phyloP scores from a whole-genome alignment of 2,797 vertebrate species.

The Oophaga sylvatica region DNA sequence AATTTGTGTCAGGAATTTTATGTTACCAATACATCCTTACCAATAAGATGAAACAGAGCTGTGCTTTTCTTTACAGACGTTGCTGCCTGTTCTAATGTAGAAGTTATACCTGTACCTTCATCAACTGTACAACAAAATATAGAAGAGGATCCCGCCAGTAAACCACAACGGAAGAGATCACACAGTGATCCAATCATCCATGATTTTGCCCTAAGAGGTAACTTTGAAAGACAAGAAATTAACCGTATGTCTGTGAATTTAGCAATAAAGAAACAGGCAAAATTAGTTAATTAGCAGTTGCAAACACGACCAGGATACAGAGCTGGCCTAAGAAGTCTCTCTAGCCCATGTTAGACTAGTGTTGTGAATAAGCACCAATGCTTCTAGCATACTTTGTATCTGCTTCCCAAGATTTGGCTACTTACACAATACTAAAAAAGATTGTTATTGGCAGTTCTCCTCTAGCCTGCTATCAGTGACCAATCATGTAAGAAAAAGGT shows the following conservation, averaged over 20 bases:
- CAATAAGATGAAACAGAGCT: slow-evolving; percentile 50
- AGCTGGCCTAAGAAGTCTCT: no score
- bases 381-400: no score
- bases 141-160: slow-evolving; percentile 30
- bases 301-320: no score
- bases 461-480: no score
- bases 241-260: not conserved
- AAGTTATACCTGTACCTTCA: slow-evolving; percentile 16
- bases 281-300: no score
- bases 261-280: no score
- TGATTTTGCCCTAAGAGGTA: slow-evolving; percentile 72
- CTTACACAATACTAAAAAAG: no score
- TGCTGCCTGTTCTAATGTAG: slow-evolving; percentile 62
- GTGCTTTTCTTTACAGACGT: slow-evolving; percentile 50
- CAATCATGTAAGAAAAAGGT: no score
- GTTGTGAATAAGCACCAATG: no score
- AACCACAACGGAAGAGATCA: slow-evolving; percentile 66
- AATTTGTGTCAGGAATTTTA: not conserved
- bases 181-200: slow-evolving; percentile 76
- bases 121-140: slow-evolving; percentile 37
- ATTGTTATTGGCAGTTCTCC: no score
- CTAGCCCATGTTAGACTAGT: no score
- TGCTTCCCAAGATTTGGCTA: no score
- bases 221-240: slow-evolving; percentile 17
- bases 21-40: not conserved